Evolutionary conservation across 2,888 invertebrate species (phyloP).

Genomic region (Autographa gamma): DNA sequence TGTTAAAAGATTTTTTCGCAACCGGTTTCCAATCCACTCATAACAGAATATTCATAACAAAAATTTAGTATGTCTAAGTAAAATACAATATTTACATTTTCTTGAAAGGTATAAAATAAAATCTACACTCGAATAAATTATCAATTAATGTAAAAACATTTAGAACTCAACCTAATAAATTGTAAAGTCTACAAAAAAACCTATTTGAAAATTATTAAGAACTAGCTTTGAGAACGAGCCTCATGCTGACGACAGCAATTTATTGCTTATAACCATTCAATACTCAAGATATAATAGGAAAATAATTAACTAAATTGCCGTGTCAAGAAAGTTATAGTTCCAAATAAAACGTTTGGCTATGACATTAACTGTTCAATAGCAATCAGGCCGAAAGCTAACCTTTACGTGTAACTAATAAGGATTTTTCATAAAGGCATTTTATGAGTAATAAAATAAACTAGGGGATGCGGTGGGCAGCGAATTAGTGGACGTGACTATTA

Average conservation of each 20-base stretch:
- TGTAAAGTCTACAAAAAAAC: not conserved
- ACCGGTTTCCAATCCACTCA: not conserved
- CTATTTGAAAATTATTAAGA: not conserved
- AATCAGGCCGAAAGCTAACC: slow-evolving; percentile 39
- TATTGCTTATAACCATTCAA: slow-evolving; percentile 15
- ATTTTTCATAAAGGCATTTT: slow-evolving; percentile 45
- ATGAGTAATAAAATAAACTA: slow-evolving; percentile 33
- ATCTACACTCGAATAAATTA: not conserved
- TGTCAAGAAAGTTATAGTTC: slow-evolving; percentile 32
- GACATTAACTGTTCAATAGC: slow-evolving; percentile 46
- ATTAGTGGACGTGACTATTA: slow-evolving; percentile 2
- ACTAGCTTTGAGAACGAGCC: not conserved
- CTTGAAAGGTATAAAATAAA: not conserved
- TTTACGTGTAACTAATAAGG: slow-evolving; percentile 43
- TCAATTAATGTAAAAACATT: not conserved
- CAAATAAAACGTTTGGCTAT: slow-evolving; percentile 21
- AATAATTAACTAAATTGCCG: slow-evolving; percentile 34
- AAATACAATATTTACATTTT: not conserved
- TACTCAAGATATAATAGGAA: slow-evolving; percentile 15
- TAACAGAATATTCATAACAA: not conserved
- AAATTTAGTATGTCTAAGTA: not conserved
- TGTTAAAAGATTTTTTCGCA: not conserved
- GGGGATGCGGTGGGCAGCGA: slow-evolving; percentile 23
- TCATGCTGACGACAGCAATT: slow-evolving; percentile 10
- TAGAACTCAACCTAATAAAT: not conserved